These are phyloP conservation scores for Andrena hattorfiana DNA, from an alignment of 2,888 invertebrate genomes.

Conservation along the genomic window DNA sequence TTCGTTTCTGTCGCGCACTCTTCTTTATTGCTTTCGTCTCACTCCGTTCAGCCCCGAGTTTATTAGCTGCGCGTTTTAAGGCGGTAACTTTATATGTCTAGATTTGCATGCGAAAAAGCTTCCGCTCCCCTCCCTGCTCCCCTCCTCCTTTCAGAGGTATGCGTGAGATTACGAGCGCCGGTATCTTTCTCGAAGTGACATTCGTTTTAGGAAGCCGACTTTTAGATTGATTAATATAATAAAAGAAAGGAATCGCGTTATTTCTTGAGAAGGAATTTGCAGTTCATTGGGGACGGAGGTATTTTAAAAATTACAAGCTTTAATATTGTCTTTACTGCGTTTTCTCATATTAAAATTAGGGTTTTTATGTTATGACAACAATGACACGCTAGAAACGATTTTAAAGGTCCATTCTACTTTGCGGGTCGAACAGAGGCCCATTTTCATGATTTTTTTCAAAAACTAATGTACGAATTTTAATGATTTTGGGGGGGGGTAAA, in stretches of 20 bases:
- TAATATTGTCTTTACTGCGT: too few relatives aligned
- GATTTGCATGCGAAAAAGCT: slow-evolving; percentile 40
- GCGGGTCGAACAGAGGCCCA: too few relatives aligned
- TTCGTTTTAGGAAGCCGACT: slow-evolving; percentile 1
- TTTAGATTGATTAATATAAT: slow-evolving; percentile 44
- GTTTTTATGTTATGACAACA: too few relatives aligned
- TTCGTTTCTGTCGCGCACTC: slow-evolving; percentile 1
- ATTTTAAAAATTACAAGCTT: too few relatives aligned
- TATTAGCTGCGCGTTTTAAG: slow-evolving; percentile 31
- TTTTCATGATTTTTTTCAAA: too few relatives aligned
- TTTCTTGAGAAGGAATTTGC: too few relatives aligned
- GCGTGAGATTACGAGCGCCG: slow-evolving; percentile 19
- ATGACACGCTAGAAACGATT: too few relatives aligned
- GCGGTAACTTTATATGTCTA: slow-evolving; percentile 34
- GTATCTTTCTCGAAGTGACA: slow-evolving; percentile 21
- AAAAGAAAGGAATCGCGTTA: neutral
- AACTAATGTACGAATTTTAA: too few relatives aligned
- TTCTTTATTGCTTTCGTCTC: neutral
- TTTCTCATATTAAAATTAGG: too few relatives aligned
- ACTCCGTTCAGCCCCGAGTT: neutral
- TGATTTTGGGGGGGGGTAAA: too few relatives aligned
- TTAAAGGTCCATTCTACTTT: too few relatives aligned
- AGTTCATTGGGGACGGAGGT: too few relatives aligned
- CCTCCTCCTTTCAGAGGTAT: neutral
- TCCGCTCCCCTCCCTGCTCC: neutral